Percentiles rank a stretch among this genome's conserved stretches.
These are phyloP conservation scores for Microplitis demolitor DNA, from an alignment of 1,140 invertebrate species.

Conservation along the genomic window DNA sequence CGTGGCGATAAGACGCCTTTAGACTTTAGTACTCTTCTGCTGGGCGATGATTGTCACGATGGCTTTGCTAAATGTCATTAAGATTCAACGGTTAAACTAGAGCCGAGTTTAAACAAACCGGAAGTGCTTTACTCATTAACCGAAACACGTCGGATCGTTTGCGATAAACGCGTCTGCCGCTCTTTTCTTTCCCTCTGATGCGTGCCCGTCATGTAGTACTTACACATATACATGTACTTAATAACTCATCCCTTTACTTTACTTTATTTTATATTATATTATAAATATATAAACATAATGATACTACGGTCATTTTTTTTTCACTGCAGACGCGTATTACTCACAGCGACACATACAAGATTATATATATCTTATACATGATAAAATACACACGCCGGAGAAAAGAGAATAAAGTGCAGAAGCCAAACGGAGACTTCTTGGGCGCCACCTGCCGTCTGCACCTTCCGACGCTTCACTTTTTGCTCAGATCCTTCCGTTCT, in stretches of 20 bases:
- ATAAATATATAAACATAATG: not conserved
- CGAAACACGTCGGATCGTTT: not conserved
- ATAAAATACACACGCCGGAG: not conserved
- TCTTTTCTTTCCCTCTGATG: not conserved
- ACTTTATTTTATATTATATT: not conserved
- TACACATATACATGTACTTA: not conserved
- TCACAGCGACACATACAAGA: not conserved
- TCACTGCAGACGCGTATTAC: not conserved
- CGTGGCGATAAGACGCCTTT: too few relatives aligned
- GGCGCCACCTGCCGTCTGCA: slow-evolving; percentile 27
- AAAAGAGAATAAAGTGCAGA: not conserved
- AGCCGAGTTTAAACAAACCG: not conserved
- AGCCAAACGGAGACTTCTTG: not conserved
- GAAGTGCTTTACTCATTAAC: slow-evolving; percentile 4
- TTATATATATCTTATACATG: too few relatives aligned
- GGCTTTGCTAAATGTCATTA: too few relatives aligned
- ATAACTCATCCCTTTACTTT: not conserved
- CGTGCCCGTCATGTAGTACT: not conserved
- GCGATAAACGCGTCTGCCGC: not conserved
- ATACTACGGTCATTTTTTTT: not conserved
- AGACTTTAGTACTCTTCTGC: too few relatives aligned
- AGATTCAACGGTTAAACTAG: too few relatives aligned
- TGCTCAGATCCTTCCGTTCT: slow-evolving; percentile 11
- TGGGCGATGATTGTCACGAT: too few relatives aligned
- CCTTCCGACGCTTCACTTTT: slow-evolving; percentile 25